A percentile compares a stretch with the other conserved stretches of the same genome.
Evolutionary conservation across 2,888 invertebrate species (phyloP).

Genomic region (Lordiphosa andalusiaca): DNA sequence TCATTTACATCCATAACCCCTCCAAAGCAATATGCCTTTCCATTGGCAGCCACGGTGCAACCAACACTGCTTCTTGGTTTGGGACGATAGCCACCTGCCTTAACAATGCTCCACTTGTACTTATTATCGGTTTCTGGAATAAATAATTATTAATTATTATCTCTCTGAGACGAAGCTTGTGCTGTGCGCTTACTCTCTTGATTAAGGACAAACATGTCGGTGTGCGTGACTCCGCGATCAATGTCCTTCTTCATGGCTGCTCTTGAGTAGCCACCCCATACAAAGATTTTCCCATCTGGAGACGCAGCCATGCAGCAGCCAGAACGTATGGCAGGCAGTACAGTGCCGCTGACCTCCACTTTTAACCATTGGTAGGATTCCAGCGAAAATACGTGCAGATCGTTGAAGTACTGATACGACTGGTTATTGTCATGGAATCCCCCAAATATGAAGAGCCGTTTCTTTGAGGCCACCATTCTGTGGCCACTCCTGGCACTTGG

Average conservation of each 20-base stretch:
- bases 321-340: slow-evolving; percentile 88
- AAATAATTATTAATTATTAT: too few relatives aligned
- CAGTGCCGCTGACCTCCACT: slow-evolving; percentile 84
- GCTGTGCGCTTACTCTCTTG: slow-evolving; percentile 80
- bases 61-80: slow-evolving; percentile 87
- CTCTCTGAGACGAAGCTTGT: neutral
- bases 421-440: slow-evolving; percentile 95
- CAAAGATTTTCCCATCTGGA: slow-evolving; percentile 84
- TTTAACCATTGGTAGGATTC: slow-evolving; percentile 90
- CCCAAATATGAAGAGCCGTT: slow-evolving; percentile 91
- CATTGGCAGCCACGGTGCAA: slow-evolving; percentile 83
- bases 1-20: slow-evolving; percentile 92
- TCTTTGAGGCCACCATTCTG: slow-evolving; percentile 90
- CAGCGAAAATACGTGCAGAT: slow-evolving; percentile 89
- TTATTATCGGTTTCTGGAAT: slow-evolving; percentile 83
- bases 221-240: slow-evolving; percentile 86
- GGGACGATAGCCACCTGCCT: slow-evolving; percentile 85
- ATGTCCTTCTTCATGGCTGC: slow-evolving; percentile 87
- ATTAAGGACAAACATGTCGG: slow-evolving; percentile 85
- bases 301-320: slow-evolving; percentile 84
- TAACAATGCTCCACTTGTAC: slow-evolving; percentile 87
- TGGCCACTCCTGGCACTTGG: slow-evolving; percentile 94
- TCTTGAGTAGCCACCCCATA: slow-evolving; percentile 90
- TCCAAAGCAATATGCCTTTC: slow-evolving; percentile 90
- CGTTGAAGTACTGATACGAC: slow-evolving; percentile 94